Evolutionary conservation across 2,888 invertebrate genomes (phyloP), one percentile per base, ranked within the genome.

Genomic region (Mycalesis mineus): DNA sequence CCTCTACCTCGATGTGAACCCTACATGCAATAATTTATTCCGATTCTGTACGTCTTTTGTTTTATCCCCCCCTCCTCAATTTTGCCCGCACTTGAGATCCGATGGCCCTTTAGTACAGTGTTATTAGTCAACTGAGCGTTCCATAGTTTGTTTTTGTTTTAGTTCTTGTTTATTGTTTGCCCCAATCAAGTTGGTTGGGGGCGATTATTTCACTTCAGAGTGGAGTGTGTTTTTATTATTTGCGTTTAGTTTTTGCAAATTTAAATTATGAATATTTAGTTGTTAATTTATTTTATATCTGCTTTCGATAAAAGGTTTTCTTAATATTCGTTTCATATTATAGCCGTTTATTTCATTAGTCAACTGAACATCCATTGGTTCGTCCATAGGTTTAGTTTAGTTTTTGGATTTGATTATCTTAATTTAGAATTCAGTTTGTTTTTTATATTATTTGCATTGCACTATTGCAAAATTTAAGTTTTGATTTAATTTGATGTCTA

Each of bases 21-120:
- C 75, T 72, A 74, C 70, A 78, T 74, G 78, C 81, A 75, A 84
- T 87, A 83, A 73, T 84, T 85, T 80, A 84, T 85, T 79, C 73
- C 69, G 69, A 73, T 73, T 70, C 71, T 67, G 68, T 72, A 72
- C 79, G 78, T 78, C 68, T 68, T 62, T 65, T 65, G 63, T 65
- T 65, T 63, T 61, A 59, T 37, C 45, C 53, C 39, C 22, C 57
- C 58, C 62, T 49, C 57, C 54, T 58, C 57, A 55, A 60, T 60
- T 79, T 71, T 65, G 66, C 72, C 72, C 77, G 70, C 72, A 73
- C 80, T 83, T 71, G 71, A 71, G 68, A 72, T 67, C 71, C 68
- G 77, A 86, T 83, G 78, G 80, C 77, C 73, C 84, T 84, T 82
- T 77, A 69, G 68, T 75, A 73, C 75, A 78, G 79, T 75, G 78